A percentile compares a stretch with the other conserved stretches of the same genome.
Conservation (phyloP, 1,140 invertebrate species). For the Drosophila kurseongensis region DNA sequence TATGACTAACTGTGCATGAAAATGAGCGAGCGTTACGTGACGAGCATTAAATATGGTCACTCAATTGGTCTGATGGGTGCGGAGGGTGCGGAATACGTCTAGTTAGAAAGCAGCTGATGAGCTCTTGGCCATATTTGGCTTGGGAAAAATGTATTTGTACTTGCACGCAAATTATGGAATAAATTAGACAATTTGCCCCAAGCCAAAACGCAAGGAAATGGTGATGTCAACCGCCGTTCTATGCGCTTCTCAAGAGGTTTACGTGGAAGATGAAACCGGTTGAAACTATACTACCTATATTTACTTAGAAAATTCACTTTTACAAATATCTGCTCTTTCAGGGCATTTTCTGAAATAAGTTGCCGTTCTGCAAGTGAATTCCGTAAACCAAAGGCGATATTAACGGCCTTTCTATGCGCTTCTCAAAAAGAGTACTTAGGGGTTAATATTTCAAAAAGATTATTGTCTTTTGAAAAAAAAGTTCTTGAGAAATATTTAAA, state of each 20-base stretch:
- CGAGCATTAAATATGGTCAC: constrained; percentile 60
- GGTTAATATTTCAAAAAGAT: too few relatives aligned
- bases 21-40: constrained; percentile 70
- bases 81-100: constrained; percentile 18
- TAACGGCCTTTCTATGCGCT: neutral
- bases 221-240: constrained; percentile 41
- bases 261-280: constrained; percentile 1
- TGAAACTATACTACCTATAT: neutral
- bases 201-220: constrained; percentile 6
- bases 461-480: too few relatives aligned
- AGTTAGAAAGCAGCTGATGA: constrained; percentile 72
- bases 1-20: constrained; percentile 75
- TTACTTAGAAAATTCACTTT: neutral
- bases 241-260: constrained; percentile 8
- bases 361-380: too few relatives aligned
- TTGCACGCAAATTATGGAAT: constrained; percentile 41
- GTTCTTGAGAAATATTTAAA: too few relatives aligned
- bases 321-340: too few relatives aligned
- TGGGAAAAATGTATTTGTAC: constrained; percentile 27
- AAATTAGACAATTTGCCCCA: constrained; percentile 28
- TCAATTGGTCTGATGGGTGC: constrained; percentile 12
- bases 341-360: too few relatives aligned
- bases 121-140: constrained; percentile 68
- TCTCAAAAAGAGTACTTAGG: neutral
- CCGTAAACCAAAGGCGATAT: too few relatives aligned